Conservation (phyloP, 2,888 invertebrate species). For the Metacarcinus magister region DNA sequence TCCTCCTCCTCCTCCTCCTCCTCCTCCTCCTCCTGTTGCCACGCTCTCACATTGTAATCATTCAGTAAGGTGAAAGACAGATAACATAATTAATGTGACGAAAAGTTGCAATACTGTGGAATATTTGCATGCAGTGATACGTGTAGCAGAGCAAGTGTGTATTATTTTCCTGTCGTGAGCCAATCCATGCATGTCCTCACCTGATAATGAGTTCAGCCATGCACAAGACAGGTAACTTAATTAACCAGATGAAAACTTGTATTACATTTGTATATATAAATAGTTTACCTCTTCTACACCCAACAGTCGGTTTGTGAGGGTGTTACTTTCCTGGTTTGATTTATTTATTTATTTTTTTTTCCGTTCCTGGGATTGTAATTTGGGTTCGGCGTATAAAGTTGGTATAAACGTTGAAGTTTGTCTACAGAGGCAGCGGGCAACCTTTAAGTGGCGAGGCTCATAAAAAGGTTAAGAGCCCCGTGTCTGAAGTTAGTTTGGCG, state of each 20-base stretch:
- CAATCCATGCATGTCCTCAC: not conserved
- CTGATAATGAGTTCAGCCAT: not conserved
- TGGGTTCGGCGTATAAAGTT: constrained; percentile 23
- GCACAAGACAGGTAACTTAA: not conserved
- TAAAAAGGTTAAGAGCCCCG: constrained; percentile 23
- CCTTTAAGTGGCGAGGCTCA: not conserved
- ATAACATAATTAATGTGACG: not conserved
- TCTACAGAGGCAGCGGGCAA: not conserved
- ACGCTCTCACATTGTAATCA: not conserved
- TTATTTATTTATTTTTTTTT: not conserved
- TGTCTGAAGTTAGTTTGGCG: not conserved
- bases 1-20: constrained; percentile 26
- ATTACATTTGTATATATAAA: not conserved
- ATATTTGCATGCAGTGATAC: not conserved
- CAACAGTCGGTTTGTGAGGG: not conserved
- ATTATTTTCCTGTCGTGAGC: not conserved
- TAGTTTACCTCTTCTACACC: not conserved
- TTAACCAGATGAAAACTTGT: not conserved
- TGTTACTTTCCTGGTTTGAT: not conserved
- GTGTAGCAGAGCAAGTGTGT: not conserved
- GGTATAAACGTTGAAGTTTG: not conserved
- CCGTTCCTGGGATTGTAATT: not conserved
- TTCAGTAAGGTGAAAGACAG: not conserved
- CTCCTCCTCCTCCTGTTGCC: not conserved
- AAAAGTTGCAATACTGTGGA: not conserved